These are phyloP conservation scores for Lagopus leucura DNA, from an alignment of 2,113 vertebrate species.

Conservation along the genomic window DNA sequence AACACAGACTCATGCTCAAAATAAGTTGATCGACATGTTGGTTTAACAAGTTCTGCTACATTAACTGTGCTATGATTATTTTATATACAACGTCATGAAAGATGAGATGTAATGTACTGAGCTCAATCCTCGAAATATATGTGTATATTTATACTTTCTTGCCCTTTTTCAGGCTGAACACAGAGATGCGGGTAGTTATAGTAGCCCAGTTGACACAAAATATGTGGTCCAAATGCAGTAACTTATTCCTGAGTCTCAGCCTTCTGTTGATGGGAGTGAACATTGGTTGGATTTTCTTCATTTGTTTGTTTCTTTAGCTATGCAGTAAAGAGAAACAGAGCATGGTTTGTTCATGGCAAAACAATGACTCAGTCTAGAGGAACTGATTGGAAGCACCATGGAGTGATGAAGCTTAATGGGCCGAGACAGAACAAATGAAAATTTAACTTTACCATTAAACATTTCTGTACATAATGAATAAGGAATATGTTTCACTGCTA, in stretches of 20 bases:
- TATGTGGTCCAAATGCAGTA: neutral
- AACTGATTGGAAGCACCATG: neutral
- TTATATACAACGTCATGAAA: neutral
- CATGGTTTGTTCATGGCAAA: neutral
- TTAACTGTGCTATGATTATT: neutral
- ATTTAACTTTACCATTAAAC: neutral
- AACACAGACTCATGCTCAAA: neutral
- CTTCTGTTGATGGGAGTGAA: neutral
- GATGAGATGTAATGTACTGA: neutral
- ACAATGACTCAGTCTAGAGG: neutral
- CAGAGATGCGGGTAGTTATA: neutral
- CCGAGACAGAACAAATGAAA: neutral
- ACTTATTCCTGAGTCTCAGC: neutral
- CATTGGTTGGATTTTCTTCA: neutral
- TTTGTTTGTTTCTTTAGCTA: neutral
- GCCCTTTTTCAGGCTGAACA: neutral
- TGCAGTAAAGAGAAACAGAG: neutral
- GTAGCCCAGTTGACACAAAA: neutral
- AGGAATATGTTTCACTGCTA: neutral
- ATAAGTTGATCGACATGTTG: neutral
- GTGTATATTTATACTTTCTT: neutral
- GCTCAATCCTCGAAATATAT: neutral
- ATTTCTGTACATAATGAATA: neutral
- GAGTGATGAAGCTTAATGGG: neutral
- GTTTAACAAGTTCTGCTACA: slow-evolving; percentile 2